phyloP scores from a whole-genome alignment of 2,797 vertebrate species.

The Forpus xanthops region DNA sequence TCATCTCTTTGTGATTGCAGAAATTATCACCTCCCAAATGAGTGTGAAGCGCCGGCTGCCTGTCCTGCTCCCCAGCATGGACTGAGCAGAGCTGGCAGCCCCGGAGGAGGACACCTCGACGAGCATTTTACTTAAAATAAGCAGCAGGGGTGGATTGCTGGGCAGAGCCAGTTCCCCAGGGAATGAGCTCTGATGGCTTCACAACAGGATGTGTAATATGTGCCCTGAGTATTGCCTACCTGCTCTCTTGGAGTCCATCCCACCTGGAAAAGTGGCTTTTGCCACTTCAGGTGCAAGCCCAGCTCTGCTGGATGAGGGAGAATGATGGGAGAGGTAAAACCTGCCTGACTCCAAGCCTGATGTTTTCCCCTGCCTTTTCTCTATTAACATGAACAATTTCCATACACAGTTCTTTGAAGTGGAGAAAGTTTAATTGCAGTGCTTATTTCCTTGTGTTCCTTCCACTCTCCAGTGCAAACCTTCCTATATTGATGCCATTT shows the following conservation, averaged over 20 bases:
- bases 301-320: neutral
- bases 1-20: neutral
- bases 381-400: neutral
- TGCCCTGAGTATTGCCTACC: accelerated
- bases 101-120: accelerated
- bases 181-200: neutral
- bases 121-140: neutral
- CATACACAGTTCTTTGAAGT: constrained; percentile 16
- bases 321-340: neutral
- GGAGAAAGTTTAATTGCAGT: constrained; percentile 46
- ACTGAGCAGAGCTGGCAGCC: neutral
- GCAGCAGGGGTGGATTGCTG: accelerated
- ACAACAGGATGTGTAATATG: accelerated
- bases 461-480: constrained; percentile 35
- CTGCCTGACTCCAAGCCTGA: neutral
- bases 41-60: neutral
- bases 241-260: neutral
- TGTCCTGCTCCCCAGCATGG: neutral
- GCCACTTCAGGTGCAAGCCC: neutral
- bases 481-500: constrained; percentile 41
- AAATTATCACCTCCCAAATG: constrained; percentile 32
- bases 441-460: constrained; percentile 37
- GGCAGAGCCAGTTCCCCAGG: neutral
- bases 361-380: neutral
- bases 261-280: neutral